Base-by-base conservation (phyloP, 1,140 invertebrate genomes). In the Heliconius himera region DNA sequence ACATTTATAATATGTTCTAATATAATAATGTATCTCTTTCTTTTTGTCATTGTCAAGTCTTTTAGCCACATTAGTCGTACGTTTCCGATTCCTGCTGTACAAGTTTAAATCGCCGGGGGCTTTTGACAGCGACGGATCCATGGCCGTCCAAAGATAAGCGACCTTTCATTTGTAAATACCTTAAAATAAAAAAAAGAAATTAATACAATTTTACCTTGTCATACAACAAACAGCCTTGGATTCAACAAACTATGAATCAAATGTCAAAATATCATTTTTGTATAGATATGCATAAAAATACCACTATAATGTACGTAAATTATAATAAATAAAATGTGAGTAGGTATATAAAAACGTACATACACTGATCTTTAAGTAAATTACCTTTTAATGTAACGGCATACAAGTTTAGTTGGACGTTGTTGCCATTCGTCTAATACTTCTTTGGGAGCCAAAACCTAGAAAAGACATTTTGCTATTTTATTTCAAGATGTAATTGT, bases 381-480 rank as follows among this genome's bases (percentile, higher is more conserved):
- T 60, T 85, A 93, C 96, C 91, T 96, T 96, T 91, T 97, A 96
- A 99, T 99, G 89, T 98, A 99, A 54, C 97, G 96, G 4, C 97
- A 96, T 0, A 99, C 97, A 29, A 99, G 95, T 84, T 96, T 96
- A 88, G 99, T 98, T 1, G 99, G 99, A 84, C 99, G 96, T 76
- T 97, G 95, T 91, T 99, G 98, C 97, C 98, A 99, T 88, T 99
- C 98, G 81, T 99, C 96, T 86, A 99, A 91, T 0, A 98, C 97
- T 90, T 98, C 97, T 89, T 99, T 98, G 1, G 98, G 97, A 41
- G 97, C 96, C 79, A 97, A 95, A 1, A 98, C 97, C 97, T 98
- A 86, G 9, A 87, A 76, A 76, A 74, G 49, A 77, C 71, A 41
- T 46, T 22, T 60, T 51, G 36, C 18, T 72, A 38, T n/a, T 72